Conservation (phyloP, 92 coral and sea anemone species). For the Desmophyllum pertusum region DNA sequence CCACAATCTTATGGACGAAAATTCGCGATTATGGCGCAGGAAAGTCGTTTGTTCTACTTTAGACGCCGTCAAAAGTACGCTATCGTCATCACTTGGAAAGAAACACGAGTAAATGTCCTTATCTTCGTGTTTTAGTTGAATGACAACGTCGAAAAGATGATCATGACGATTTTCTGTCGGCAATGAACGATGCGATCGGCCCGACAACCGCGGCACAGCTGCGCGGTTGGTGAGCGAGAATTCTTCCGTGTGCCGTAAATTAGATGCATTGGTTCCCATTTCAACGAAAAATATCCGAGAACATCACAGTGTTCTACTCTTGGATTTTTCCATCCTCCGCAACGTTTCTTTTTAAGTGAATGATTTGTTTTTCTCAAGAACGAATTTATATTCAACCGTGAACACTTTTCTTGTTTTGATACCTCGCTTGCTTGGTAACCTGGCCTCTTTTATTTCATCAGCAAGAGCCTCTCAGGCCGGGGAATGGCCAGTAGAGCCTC, state of each 20-base stretch:
- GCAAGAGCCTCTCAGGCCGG: background rate
- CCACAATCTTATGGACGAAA: constrained; percentile 91
- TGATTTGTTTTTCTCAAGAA: background rate
- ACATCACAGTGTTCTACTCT: background rate
- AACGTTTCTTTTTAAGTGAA: constrained; percentile 14
- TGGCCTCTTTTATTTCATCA: constrained; percentile 28
- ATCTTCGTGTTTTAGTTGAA: constrained; percentile 91
- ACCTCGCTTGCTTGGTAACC: constrained; percentile 28
- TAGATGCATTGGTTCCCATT: constrained; percentile 43
- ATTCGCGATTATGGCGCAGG: constrained; percentile 83
- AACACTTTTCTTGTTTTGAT: constrained; percentile 33
- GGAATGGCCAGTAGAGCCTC: too few species aligned
- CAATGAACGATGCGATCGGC: constrained; percentile 84
- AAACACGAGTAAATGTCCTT: constrained; percentile 90
- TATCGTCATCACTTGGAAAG: constrained; percentile 91
- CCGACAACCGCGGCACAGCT: constrained; percentile 78
- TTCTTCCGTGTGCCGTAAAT: constrained; percentile 37
- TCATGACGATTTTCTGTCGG: constrained; percentile 64
- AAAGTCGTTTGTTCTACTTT: constrained; percentile 93
- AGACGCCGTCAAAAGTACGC: constrained; percentile 85
- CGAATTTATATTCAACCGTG: constrained; percentile 7
- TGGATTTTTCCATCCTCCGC: constrained; percentile 5
- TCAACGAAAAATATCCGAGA: background rate
- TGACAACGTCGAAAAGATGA: constrained; percentile 79
- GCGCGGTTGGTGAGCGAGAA: constrained; percentile 50